Conservation (phyloP, 1,140 invertebrate genomes). For the Ostrea edulis region DNA sequence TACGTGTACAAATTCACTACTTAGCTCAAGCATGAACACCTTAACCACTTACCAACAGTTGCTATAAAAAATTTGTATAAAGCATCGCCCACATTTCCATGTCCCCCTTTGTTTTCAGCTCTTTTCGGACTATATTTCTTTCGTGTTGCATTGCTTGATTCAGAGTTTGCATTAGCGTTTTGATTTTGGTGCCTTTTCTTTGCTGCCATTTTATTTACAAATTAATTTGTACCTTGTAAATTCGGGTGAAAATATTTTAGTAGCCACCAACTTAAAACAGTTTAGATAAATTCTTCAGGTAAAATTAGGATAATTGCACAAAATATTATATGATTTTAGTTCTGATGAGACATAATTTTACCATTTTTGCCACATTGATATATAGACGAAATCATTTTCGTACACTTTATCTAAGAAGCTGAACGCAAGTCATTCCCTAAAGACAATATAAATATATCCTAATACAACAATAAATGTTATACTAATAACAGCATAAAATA, state of each 20-base stretch:
- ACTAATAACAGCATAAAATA: not conserved
- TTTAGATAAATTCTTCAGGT: too few relatives aligned
- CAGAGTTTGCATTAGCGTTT: slow-evolving; percentile 31
- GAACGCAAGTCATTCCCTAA: not conserved
- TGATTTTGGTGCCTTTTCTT: slow-evolving; percentile 54
- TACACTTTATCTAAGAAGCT: not conserved
- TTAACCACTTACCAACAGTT: slow-evolving; percentile 44
- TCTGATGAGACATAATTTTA: too few relatives aligned
- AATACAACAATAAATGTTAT: not conserved
- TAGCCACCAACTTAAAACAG: too few relatives aligned
- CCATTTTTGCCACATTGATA: not conserved
- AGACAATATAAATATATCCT: not conserved
- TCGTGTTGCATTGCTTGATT: slow-evolving; percentile 11
- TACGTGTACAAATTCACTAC: slow-evolving; percentile 29
- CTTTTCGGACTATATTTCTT: slow-evolving; percentile 39
- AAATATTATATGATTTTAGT: too few relatives aligned
- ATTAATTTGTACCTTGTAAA: not conserved
- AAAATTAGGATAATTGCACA: too few relatives aligned
- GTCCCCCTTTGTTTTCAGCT: slow-evolving; percentile 30
- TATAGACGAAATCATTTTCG: not conserved
- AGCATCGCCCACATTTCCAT: slow-evolving; percentile 12
- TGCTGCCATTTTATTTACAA: slow-evolving; percentile 56
- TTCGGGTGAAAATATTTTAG: not conserved
- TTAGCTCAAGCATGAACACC: not conserved
- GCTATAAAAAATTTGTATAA: slow-evolving; percentile 53